A percentile compares a stretch with the other conserved stretches of the same genome.
phyloP scores from a whole-genome alignment of 2,888 invertebrate species.

The Oligia latruncula region DNA sequence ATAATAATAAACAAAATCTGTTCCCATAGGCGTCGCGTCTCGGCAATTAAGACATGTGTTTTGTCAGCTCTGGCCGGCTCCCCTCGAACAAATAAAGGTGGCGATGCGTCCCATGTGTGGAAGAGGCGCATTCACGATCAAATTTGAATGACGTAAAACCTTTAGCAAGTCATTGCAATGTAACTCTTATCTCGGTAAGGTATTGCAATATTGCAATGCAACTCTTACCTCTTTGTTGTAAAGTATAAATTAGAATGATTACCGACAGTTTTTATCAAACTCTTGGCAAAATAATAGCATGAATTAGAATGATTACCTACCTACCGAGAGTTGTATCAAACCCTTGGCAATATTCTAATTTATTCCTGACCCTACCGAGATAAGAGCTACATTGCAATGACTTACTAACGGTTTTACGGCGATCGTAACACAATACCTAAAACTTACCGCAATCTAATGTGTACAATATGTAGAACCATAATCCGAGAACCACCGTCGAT shows the following conservation, averaged over 20 bases:
- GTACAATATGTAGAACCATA: background rate
- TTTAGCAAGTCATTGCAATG: no score
- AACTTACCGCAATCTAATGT: background rate
- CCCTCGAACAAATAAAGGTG: constrained; percentile 44
- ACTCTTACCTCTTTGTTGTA: no score
- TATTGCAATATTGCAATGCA: no score
- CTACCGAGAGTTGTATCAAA: background rate
- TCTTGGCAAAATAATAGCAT: no score
- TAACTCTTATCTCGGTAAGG: no score
- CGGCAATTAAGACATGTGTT: constrained; percentile 73
- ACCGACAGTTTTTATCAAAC: no score
- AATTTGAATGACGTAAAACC: background rate
- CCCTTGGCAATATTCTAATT: background rate
- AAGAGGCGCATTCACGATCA: background rate
- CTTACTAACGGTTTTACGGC: background rate
- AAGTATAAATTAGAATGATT: no score
- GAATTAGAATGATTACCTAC: background rate
- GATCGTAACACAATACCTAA: background rate
- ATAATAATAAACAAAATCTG: constrained; percentile 64
- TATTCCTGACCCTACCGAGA: no score
- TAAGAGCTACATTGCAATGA: background rate
- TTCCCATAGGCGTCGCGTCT: constrained; percentile 73
- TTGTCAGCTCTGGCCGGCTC: constrained; percentile 46
- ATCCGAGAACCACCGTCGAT: background rate
- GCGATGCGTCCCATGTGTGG: constrained; percentile 43